Conservation (phyloP, 2,797 vertebrate species). For the Myotis daubentonii region DNA sequence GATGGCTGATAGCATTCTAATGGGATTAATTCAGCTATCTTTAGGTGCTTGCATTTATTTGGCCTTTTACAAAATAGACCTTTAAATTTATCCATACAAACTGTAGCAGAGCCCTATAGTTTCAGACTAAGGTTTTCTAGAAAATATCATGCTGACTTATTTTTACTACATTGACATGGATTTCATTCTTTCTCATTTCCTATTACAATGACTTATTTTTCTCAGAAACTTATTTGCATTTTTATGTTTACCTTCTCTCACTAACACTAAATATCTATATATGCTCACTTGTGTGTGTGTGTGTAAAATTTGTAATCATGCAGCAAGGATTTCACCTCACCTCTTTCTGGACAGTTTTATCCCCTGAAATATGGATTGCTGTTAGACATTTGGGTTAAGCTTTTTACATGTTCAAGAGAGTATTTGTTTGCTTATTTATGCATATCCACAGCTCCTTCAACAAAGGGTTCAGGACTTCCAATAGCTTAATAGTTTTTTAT, state of each 20-base stretch:
- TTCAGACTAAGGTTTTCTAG: conserved; percentile 24
- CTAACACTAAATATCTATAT: not conserved
- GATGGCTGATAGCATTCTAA: not conserved
- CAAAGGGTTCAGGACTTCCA: not conserved
- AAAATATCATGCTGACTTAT: not conserved
- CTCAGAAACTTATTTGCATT: conserved; percentile 28
- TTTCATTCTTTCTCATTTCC: conserved; percentile 35
- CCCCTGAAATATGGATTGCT: conserved; percentile 18
- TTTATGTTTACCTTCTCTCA: conserved; percentile 32
- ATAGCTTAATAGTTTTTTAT: not conserved
- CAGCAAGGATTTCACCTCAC: not conserved
- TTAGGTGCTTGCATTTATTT: not conserved
- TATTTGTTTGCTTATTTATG: conserved; percentile 39
- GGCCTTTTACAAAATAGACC: conserved; percentile 18
- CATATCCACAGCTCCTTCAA: conserved; percentile 3
- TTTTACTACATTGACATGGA: not conserved
- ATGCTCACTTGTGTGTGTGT: not conserved
- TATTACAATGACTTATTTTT: conserved; percentile 17
- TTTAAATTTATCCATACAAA: conserved; percentile 8
- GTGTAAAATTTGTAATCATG: conserved; percentile 54
- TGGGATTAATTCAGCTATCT: not conserved
- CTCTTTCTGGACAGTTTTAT: conserved; percentile 36
- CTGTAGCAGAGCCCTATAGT: not conserved
- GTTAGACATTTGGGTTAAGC: conserved; percentile 10
- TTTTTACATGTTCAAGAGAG: conserved; percentile 20